These are phyloP conservation scores for Myotis daubentonii DNA, from an alignment of 2,797 vertebrate species.

Conservation along the genomic window DNA sequence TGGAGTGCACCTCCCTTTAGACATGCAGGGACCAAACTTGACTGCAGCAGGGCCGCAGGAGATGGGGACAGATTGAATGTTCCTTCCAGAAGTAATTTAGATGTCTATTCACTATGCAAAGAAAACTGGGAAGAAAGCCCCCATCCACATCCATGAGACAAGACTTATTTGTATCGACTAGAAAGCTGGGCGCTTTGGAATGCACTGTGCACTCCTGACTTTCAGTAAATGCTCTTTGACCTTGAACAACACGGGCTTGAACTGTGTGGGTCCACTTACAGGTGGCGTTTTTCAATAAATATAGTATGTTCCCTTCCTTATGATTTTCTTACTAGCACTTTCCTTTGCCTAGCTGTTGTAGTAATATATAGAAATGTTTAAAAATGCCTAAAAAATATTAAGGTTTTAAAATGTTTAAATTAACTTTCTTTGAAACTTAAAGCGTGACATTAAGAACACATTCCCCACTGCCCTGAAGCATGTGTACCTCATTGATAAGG, in stretches of 20 bases:
- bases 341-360: neutral
- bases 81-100: conserved; percentile 76
- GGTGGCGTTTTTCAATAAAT: neutral
- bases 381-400: too few species aligned
- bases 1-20: conserved; percentile 79
- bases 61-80: conserved; percentile 68
- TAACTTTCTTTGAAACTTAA: too few species aligned
- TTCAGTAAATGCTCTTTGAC: neutral
- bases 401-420: too few species aligned
- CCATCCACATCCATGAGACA: neutral
- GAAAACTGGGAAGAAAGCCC: neutral
- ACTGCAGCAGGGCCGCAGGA: conserved; percentile 79
- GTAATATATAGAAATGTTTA: too few species aligned
- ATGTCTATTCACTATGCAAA: conserved; percentile 46
- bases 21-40: conserved; percentile 76
- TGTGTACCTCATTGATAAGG: too few species aligned
- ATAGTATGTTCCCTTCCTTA: neutral
- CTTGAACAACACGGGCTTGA: neutral
- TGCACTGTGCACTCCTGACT: neutral
- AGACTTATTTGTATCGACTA: neutral
- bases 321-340: neutral
- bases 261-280: neutral
- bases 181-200: neutral
- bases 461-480: too few species aligned
- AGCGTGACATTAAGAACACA: too few species aligned